Evolutionary conservation across 2,888 invertebrate genomes (phyloP), one percentile per base, ranked within the genome.

Genomic region (Scrobipalpa atriplicella): DNA sequence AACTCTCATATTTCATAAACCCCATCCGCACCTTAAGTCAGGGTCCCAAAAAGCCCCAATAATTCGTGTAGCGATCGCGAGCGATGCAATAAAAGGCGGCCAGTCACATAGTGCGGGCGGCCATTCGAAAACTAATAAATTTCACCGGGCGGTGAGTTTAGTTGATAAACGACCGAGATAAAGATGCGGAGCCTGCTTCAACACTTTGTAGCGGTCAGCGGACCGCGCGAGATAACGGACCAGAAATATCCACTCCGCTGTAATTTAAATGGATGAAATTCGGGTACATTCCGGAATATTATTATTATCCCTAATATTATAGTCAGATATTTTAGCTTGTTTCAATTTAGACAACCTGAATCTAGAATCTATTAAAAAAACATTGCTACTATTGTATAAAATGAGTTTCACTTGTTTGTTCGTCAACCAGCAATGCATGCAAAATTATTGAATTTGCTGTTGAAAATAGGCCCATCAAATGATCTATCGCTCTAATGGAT

Each of bases 81-180:
- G 78, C 71, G 69, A 77, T 79, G 82, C 84, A 85, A 84, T 87
- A 88, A 82, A 85, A 68, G 61, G 79, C 70, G 76, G 77, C 76
- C 79, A 83, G 81, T 83, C 82, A 77, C 82, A 76, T 76, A 82
- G 82, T 80, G 78, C 83, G 78, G 78, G 82, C 84, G 86, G 81
- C 85, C 84, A 86, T 87, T 88, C 83, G 85, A 85, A 86, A 86
- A 84, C 85, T 86, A 86, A 88, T 90, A 90, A 88, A 89, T 89
- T 88, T 86, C 80, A 78, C 78, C 82, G 82, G 83, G 81, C 84
- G 84, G 81, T 84, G 89, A 89, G 86, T 90, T 89, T 89, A 88
- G 88, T 89, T 89, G 89, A 90, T 89, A 88, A 89, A 89, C 85
- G 87, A 79, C 78, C 71, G 67, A 82, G 89, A 90, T 90, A 89